phyloP scores from a whole-genome alignment of 2,888 invertebrate species.

The Aspidiotus rigidus region DNA sequence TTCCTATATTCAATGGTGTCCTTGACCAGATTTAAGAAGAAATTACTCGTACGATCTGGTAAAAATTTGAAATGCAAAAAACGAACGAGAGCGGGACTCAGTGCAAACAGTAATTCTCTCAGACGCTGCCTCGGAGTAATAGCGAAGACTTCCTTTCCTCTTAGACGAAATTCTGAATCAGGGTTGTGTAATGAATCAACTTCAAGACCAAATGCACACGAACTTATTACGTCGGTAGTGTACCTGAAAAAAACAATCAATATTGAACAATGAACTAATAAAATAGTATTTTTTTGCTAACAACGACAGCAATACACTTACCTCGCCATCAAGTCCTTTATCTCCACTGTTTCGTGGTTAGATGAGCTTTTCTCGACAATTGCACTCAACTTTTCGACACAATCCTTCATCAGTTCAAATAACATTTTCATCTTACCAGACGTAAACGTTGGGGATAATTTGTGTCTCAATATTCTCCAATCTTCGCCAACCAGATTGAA shows the following conservation, averaged over 20 bases:
- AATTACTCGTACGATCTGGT: conserved; percentile 14
- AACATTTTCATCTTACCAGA: conserved; percentile 49
- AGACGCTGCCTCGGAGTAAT: background rate
- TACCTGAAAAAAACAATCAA: conserved; percentile 5
- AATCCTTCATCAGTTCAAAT: conserved; percentile 46
- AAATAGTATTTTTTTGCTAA: background rate
- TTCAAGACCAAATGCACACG: conserved; percentile 29
- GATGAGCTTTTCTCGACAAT: background rate
- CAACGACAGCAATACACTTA: background rate
- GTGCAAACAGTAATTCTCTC: background rate
- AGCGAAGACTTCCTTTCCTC: conserved; percentile 5
- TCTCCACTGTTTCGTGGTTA: background rate
- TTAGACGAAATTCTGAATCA: conserved; percentile 16
- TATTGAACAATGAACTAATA: background rate
- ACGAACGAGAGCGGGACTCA: background rate
- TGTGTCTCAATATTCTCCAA: conserved; percentile 49
- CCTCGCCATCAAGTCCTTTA: conserved; percentile 25
- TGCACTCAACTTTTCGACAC: conserved; percentile 41
- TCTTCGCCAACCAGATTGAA: conserved; percentile 46
- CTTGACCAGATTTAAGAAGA: conserved; percentile 22
- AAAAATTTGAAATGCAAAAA: conserved; percentile 11
- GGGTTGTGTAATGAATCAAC: conserved; percentile 13
- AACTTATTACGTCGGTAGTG: conserved; percentile 24
- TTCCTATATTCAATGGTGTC: conserved; percentile 29
- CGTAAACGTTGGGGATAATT: conserved; percentile 49